Conservation (phyloP, 2,797 vertebrate species). For the Ibycter americanus region DNA sequence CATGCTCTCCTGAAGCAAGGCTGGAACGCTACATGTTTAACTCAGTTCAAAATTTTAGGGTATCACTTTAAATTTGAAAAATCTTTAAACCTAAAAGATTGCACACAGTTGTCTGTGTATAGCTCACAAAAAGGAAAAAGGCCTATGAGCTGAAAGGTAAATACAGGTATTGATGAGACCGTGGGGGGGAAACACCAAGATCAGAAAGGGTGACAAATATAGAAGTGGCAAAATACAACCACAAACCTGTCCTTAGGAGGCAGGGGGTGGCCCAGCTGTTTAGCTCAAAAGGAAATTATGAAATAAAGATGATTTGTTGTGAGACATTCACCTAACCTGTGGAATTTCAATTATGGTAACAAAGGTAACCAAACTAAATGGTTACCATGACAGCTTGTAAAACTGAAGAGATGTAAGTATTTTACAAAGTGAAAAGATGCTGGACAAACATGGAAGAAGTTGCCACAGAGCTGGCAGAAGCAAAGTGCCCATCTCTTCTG, state of each 20-base stretch:
- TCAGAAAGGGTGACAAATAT: not conserved
- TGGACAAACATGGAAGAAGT: not conserved
- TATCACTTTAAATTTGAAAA: not conserved
- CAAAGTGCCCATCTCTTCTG: accelerated
- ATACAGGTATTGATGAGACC: not conserved
- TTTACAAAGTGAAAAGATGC: not conserved
- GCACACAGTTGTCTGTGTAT: not conserved
- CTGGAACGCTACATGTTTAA: not conserved
- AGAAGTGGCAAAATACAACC: not conserved
- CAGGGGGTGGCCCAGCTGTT: not conserved
- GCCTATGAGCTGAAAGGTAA: not conserved
- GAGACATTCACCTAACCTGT: not conserved
- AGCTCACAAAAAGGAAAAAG: not conserved
- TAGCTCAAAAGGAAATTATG: not conserved
- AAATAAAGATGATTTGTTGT: not conserved
- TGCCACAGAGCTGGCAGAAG: not conserved
- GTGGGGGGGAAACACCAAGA: not conserved
- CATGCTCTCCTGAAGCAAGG: not conserved
- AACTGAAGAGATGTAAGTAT: not conserved
- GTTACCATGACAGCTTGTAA: not conserved
- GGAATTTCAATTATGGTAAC: not conserved
- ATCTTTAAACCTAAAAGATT: not conserved
- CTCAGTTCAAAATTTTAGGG: not conserved
- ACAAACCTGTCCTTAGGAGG: not conserved
- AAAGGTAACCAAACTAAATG: not conserved